Percentiles rank a stretch among this genome's conserved stretches.
Evolutionary conservation across 2,113 vertebrate genomes (phyloP).

Genomic region (human): DNA sequence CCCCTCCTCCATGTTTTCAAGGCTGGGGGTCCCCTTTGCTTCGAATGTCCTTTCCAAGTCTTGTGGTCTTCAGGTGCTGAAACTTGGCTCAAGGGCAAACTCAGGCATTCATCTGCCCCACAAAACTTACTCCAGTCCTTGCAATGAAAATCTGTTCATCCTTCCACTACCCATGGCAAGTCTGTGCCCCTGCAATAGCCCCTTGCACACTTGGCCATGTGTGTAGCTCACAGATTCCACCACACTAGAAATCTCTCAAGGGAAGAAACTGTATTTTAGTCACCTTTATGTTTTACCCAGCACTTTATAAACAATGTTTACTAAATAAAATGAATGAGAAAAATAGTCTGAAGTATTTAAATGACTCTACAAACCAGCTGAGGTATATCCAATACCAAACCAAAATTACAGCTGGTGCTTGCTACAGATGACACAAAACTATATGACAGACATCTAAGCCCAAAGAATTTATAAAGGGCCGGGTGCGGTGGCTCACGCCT

Average conservation of each 20-base stretch:
- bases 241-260: not conserved
- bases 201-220: not conserved
- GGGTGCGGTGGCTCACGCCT: no score
- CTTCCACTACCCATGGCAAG: not conserved
- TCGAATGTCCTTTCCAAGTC: not conserved
- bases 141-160: not conserved
- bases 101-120: not conserved
- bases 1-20: not conserved
- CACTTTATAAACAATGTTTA: not conserved
- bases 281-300: not conserved
- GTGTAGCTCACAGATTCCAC: not conserved
- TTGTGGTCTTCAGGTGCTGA: not conserved
- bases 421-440: not conserved
- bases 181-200: not conserved
- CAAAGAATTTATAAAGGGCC: not conserved
- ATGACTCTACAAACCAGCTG: not conserved
- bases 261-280: not conserved
- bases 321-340: constrained; percentile 7
- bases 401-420: not conserved
- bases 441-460: not conserved
- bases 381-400: not conserved
- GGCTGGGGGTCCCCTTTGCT: not conserved
- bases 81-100: not conserved
- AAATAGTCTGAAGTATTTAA: not conserved
- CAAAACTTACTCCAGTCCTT: not conserved